These are phyloP conservation scores for Agriopis marginaria DNA, from an alignment of 2,888 invertebrate species.

Conservation along the genomic window DNA sequence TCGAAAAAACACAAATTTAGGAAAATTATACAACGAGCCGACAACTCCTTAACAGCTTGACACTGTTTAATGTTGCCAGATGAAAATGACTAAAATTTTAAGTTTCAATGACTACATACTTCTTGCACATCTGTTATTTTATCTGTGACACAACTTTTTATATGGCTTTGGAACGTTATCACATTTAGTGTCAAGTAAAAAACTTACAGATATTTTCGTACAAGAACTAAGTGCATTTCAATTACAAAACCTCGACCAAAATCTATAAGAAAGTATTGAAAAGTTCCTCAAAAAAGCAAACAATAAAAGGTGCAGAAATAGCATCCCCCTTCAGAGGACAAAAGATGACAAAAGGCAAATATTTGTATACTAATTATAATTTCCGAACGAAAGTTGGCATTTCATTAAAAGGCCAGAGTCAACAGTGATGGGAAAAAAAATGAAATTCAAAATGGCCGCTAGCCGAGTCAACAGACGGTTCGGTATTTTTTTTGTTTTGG, in stretches of 20 bases:
- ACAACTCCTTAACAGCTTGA: too few relatives aligned
- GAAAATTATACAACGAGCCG: too few relatives aligned
- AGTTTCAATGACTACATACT: too few relatives aligned
- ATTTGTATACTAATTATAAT: constrained; percentile 66
- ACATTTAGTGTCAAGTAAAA: too few relatives aligned
- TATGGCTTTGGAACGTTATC: too few relatives aligned
- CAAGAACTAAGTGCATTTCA: neutral
- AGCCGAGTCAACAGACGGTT: constrained; percentile 19
- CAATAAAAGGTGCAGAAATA: constrained; percentile 45
- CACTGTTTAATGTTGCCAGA: too few relatives aligned
- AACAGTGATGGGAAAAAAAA: constrained; percentile 49
- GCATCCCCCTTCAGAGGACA: constrained; percentile 29
- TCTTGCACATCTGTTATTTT: too few relatives aligned
- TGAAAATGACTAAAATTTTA: too few relatives aligned
- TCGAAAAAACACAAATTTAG: too few relatives aligned
- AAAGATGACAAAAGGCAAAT: constrained; percentile 52
- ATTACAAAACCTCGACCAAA: neutral
- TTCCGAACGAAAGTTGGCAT: constrained; percentile 64
- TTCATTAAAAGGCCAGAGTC: constrained; percentile 59
- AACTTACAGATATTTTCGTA: too few relatives aligned
- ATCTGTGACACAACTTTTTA: too few relatives aligned
- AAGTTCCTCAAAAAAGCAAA: constrained; percentile 32
- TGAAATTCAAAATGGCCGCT: constrained; percentile 43
- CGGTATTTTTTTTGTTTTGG: constrained; percentile 27
- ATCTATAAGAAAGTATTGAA: neutral